Evolutionary conservation across 2,797 vertebrate genomes (phyloP), one percentile per base, ranked within the genome.

Genomic region (Telmatherina bonti): DNA sequence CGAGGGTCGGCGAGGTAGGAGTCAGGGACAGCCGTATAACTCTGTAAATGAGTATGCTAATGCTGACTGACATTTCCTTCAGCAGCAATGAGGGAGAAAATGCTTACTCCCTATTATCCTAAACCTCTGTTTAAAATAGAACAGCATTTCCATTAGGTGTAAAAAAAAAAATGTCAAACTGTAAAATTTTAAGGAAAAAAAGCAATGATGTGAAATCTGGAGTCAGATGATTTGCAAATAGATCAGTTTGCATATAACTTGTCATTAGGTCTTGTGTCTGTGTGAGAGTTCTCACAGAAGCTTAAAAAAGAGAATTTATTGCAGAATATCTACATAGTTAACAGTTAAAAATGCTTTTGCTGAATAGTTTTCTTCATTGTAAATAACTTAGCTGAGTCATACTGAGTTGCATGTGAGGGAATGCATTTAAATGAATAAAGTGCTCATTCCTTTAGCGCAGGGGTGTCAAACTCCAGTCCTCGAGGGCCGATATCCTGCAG

Each of bases 61-160:
- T 93, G 83, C 88, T 91, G 90, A 93, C 80, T 93, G 93, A 91
- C 91, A 87, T 91, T 93, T 92, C 74, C 88, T 92, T 90, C 78
- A 91, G 84, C 67, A 35, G 83, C 30, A 24, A 67, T 56, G 76
- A 67, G 74, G 47, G 73, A 76, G 74, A 49, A 68, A 83, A 74
- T 12, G 67, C 84, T 82, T 75, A 76, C 78, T 81, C 63, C 76
- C 77, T 83, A 87, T 88, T 85, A 91, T 85, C 68, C 68, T 62
- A 52, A 72, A 85, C 29, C 58, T 81, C 78, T 63, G 53, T n/a
- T 67, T 35, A 77, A 84, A 87, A 74, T 74, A 72, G 72, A 61
- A 74, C 69, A 8, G 57, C 26, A 35, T 51, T 31, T 57, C 36
- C 45, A 76, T 60, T 31, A n/a, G 58, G 56, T 61, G 61, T 18